Evolutionary conservation across 2,797 vertebrate species (phyloP).

Genomic region (Taeniopygia guttata): DNA sequence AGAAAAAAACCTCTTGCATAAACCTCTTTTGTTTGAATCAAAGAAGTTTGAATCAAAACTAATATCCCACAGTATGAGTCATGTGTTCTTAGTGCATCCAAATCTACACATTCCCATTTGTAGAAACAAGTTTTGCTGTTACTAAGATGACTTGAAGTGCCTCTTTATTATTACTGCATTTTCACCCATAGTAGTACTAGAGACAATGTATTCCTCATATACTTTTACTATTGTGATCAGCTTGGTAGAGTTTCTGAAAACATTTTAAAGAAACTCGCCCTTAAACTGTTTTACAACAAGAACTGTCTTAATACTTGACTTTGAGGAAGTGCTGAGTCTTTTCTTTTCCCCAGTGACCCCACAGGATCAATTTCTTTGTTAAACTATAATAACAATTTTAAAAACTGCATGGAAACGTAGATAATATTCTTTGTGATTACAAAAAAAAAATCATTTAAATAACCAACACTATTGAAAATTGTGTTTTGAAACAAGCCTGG

Average conservation of each 20-base stretch:
- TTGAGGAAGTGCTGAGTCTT: neutral
- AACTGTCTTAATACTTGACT: conserved; percentile 7
- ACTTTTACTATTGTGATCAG: neutral
- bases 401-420: neutral
- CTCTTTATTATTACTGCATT: neutral
- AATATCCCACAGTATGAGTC: neutral
- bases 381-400: neutral
- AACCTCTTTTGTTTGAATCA: neutral
- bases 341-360: neutral
- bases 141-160: neutral
- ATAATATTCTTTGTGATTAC: neutral
- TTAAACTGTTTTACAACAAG: neutral
- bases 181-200: neutral
- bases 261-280: neutral
- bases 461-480: neutral
- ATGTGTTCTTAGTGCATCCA: neutral
- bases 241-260: neutral
- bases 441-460: neutral
- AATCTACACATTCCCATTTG: neutral
- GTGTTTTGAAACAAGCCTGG: neutral
- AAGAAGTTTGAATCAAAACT: neutral
- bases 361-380: neutral
- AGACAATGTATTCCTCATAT: neutral
- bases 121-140: neutral
- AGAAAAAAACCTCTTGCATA: neutral